A percentile compares a stretch with the other conserved stretches of the same genome.
Conservation (phyloP, 2,888 invertebrate genomes). For the Fabriciana adippe region DNA sequence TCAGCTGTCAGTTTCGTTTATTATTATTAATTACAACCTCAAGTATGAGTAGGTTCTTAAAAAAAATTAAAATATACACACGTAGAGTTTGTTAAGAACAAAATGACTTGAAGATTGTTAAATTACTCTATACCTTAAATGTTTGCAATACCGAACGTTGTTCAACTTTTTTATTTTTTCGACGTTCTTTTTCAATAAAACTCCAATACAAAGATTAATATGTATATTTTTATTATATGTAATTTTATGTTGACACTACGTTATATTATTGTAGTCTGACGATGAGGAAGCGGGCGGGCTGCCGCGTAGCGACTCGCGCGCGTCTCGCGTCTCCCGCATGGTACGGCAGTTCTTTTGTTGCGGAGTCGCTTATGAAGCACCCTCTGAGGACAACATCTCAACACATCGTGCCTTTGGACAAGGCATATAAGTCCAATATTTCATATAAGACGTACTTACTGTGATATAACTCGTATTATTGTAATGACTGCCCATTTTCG, state of each 20-base stretch:
- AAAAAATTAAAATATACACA: too few relatives aligned
- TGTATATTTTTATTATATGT: background rate
- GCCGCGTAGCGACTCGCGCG: constrained; percentile 68
- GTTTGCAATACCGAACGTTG: too few relatives aligned
- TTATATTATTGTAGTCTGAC: constrained; percentile 65
- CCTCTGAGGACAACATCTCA: constrained; percentile 65
- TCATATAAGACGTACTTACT: constrained; percentile 21
- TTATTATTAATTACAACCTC: too few relatives aligned
- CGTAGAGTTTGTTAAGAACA: too few relatives aligned
- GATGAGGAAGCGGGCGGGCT: constrained; percentile 74
- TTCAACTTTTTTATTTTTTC: too few relatives aligned
- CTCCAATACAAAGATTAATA: too few relatives aligned
- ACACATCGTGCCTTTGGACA: constrained; percentile 41
- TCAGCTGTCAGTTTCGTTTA: too few relatives aligned
- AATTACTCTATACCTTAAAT: too few relatives aligned
- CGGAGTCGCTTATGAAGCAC: constrained; percentile 60
- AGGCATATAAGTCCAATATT: constrained; percentile 51
- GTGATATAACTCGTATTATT: constrained; percentile 43
- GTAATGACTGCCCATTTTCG: constrained; percentile 54
- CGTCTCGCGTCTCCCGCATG: constrained; percentile 64
- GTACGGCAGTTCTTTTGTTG: constrained; percentile 73
- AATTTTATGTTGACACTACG: background rate
- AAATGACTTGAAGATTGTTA: too few relatives aligned
- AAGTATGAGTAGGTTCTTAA: too few relatives aligned
- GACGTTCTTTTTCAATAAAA: background rate